Percentiles rank a stretch among this genome's conserved stretches.
Evolutionary conservation across 2,888 invertebrate species (phyloP).

Genomic region (Athalia circularis): DNA sequence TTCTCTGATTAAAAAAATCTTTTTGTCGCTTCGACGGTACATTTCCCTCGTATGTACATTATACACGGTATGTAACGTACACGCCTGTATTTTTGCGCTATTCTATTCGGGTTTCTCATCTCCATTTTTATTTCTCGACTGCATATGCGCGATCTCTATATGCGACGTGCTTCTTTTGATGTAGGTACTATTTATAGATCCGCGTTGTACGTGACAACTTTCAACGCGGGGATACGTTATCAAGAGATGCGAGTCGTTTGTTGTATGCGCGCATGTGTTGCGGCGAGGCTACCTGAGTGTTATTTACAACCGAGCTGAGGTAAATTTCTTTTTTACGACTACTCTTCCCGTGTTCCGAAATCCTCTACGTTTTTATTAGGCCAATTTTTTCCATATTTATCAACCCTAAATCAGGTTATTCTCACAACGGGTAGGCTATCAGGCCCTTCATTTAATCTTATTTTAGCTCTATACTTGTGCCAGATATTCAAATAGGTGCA

Average conservation of each 20-base stretch:
- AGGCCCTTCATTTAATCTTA: slow-evolving; percentile 12
- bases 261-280: not conserved
- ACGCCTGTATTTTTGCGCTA: too few relatives aligned
- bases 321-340: slow-evolving; percentile 29
- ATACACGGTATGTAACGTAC: too few relatives aligned
- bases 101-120: too few relatives aligned
- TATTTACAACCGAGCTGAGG: slow-evolving; percentile 31
- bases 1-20: too few relatives aligned
- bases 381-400: slow-evolving; percentile 1
- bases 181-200: not conserved
- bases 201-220: too few relatives aligned
- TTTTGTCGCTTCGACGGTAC: too few relatives aligned
- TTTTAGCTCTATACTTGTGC: not conserved
- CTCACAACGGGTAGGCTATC: not conserved
- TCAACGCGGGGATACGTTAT: too few relatives aligned
- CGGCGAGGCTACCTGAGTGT: slow-evolving; percentile 14
- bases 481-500: too few relatives aligned
- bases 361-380: slow-evolving; percentile 29
- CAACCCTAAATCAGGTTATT: too few relatives aligned
- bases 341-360: not conserved
- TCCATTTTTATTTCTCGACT: not conserved
- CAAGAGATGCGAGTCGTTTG: not conserved
- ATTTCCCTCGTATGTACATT: too few relatives aligned
- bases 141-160: slow-evolving; percentile 23
- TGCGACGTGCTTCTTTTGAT: slow-evolving; percentile 20